Percentiles rank a stretch among this genome's conserved stretches.
Conservation (phyloP, 1,140 invertebrate species). For the Vollenhovia emeryi region DNA sequence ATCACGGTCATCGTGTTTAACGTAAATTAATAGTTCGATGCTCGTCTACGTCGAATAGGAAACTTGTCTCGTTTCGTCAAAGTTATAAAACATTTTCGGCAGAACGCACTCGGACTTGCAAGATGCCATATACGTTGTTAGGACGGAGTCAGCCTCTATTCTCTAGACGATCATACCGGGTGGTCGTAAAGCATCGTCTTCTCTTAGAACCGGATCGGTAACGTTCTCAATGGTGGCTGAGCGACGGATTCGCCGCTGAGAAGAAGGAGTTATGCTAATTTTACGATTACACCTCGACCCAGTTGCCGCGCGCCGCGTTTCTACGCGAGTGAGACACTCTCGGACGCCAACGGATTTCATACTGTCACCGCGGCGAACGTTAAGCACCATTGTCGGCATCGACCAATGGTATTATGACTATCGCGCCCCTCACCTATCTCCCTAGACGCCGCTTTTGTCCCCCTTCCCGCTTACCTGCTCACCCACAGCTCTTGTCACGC, state of each 20-base stretch:
- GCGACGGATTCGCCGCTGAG: constrained; percentile 56
- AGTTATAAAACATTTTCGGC: constrained; percentile 11
- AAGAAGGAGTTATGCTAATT: constrained; percentile 73
- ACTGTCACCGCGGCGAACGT: constrained; percentile 29
- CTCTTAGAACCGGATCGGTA: neutral
- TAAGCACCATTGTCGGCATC: constrained; percentile 43
- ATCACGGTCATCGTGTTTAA: neutral
- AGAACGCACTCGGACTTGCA: constrained; percentile 1
- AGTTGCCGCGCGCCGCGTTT: constrained; percentile 64
- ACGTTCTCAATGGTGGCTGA: constrained; percentile 27
- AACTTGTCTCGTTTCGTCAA: neutral
- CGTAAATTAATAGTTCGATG: too few species aligned
- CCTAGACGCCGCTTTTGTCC: constrained; percentile 21
- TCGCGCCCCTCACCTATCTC: constrained; percentile 5
- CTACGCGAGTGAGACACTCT: constrained; percentile 29
- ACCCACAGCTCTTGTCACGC: constrained; percentile 28
- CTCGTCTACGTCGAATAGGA: neutral
- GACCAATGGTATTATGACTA: constrained; percentile 54
- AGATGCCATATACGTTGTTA: neutral
- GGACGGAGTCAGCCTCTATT: constrained; percentile 16
- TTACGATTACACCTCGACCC: constrained; percentile 69
- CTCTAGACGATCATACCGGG: constrained; percentile 38
- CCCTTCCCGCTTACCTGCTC: neutral
- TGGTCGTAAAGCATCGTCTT: constrained; percentile 39
- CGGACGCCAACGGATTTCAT: constrained; percentile 53